A percentile compares a stretch with the other conserved stretches of the same genome.
These are phyloP conservation scores for Chiloscyllium plagiosum DNA, from an alignment of 2,113 vertebrate genomes.

Conservation along the genomic window DNA sequence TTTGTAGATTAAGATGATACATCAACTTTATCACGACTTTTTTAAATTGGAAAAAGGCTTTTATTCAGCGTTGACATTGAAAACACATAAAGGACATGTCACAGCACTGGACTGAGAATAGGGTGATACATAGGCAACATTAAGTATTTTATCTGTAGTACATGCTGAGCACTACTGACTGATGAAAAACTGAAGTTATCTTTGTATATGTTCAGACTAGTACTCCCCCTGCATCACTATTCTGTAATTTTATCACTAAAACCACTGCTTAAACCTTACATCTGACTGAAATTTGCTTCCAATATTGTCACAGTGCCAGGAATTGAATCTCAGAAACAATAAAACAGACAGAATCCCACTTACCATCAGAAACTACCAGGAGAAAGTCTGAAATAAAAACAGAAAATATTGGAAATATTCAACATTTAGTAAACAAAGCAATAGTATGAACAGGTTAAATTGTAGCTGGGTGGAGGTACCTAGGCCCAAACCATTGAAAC, in stretches of 20 bases:
- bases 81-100: constrained; percentile 29
- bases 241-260: background rate
- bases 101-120: background rate
- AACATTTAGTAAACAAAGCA: background rate
- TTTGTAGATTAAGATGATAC: constrained; percentile 24
- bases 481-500: no score
- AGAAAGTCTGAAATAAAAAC: background rate
- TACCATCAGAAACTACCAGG: background rate
- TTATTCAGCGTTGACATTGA: constrained; percentile 30
- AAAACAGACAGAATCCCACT: background rate
- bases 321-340: background rate
- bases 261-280: background rate
- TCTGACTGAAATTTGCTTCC: background rate
- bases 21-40: constrained; percentile 19
- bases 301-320: background rate
- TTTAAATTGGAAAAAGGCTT: constrained; percentile 6
- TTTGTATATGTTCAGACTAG: background rate
- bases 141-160: background rate
- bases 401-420: background rate
- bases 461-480: background rate
- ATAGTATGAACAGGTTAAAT: background rate
- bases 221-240: background rate
- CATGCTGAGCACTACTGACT: background rate
- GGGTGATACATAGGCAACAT: background rate
- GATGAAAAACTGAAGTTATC: background rate